Evolutionary conservation across 2,888 invertebrate species (phyloP), one percentile per base, ranked within the genome.

Genomic region (Parnassius orleans): DNA sequence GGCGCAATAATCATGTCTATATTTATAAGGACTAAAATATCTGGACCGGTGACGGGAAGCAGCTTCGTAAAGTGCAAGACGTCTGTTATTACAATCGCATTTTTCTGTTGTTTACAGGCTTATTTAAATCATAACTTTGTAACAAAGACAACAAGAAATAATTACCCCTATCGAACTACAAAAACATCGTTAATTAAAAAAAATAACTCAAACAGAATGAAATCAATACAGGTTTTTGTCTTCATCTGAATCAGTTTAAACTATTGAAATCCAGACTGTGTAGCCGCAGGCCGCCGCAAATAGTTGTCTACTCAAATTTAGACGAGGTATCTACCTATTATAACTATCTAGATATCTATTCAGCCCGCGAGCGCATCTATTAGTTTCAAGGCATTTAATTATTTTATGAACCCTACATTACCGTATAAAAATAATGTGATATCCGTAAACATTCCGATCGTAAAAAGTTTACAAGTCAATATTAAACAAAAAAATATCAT

Each of bases 171-270:
- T 33, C 7, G 33, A 33, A 5, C 1, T 33, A 7, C 33, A 33
- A 33, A 3, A 33, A 33, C 3, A 7, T 33, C 7, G 33, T 33
- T 33, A 46, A n/a, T 47, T n/a, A n/a, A 9, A 47, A 14, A 47
- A 48, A 14, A 48, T 14, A 46, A 11, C 11, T 7, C 14, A 15
- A 9, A 11, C 15, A 9, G 47, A 47, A 47, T 19, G 52, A 42
- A 57, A 41, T 67, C 69, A 68, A 64, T 70, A 67, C 42, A 47
- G 51, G 46, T 59, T 58, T 63, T 63, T 63, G 42, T 41, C n/a
- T 3, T 24, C 43, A 50, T 59, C 51, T 59, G 58, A 63, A 15
- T 63, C 63, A 58, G 58, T 46, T 19, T 52, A 55, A 53, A 55
- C 51, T 56, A 60, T 63, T 60, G 60, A 60, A 53, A 63, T 56